Evolutionary conservation across 2,888 invertebrate species (phyloP).

Genomic region (Cerceris ruficornis): DNA sequence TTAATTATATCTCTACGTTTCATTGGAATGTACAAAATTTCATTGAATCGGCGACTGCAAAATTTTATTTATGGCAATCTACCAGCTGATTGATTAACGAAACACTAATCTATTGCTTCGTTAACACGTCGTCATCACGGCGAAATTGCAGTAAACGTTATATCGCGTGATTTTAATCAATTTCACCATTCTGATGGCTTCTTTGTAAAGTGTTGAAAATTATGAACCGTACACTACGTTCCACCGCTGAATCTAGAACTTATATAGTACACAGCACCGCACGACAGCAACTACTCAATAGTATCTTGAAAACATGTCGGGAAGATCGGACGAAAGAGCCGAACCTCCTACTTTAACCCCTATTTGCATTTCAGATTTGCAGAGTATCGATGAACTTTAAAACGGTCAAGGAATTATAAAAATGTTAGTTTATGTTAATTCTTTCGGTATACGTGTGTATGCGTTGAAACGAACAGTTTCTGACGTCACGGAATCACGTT

Average conservation of each 20-base stretch:
- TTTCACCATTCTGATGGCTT: too few relatives aligned
- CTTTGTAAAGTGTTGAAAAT: too few relatives aligned
- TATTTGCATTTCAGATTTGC: constrained; percentile 49
- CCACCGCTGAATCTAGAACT: background rate
- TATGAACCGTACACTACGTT: too few relatives aligned
- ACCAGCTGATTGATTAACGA: too few relatives aligned
- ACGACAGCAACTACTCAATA: constrained; percentile 4
- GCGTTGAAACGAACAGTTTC: constrained; percentile 3
- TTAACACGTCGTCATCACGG: too few relatives aligned
- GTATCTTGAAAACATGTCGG: constrained; percentile 14
- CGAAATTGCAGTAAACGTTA: too few relatives aligned
- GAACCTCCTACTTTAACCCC: constrained; percentile 24
- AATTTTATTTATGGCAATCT: too few relatives aligned
- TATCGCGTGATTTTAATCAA: too few relatives aligned
- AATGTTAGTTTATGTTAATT: constrained; percentile 39
- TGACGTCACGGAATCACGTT: constrained; percentile 28
- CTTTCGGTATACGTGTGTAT: constrained; percentile 14
- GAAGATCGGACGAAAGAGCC: background rate
- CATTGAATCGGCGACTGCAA: too few relatives aligned
- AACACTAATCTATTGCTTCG: too few relatives aligned
- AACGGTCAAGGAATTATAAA: background rate
- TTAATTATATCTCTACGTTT: background rate
- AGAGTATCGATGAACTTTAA: background rate
- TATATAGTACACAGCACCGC: constrained; percentile 4
- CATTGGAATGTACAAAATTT: background rate